phyloP scores from a whole-genome alignment of 2,113 vertebrate genomes.

The Bucco capensis region DNA sequence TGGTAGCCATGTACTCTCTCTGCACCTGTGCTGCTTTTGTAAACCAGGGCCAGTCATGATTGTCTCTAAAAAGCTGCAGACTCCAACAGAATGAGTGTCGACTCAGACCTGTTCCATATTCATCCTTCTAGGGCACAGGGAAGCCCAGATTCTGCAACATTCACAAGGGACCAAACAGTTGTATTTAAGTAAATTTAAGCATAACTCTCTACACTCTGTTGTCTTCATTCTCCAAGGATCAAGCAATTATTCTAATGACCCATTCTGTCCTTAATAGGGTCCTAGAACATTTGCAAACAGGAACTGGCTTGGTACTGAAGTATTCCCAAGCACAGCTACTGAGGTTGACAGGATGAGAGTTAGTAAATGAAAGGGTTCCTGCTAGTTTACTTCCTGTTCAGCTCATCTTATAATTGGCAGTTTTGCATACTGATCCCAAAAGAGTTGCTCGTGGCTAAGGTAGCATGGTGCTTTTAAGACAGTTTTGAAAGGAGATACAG shows the following conservation, averaged over 20 bases:
- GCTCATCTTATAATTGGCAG: neutral
- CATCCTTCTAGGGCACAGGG: neutral
- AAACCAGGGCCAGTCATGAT: neutral
- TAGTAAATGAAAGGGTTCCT: neutral
- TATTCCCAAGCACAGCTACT: neutral
- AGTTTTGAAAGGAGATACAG: neutral
- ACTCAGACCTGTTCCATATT: neutral
- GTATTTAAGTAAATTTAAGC: neutral
- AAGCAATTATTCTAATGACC: neutral
- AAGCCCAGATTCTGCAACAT: neutral
- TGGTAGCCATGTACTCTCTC: neutral
- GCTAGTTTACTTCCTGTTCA: neutral
- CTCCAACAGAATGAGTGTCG: neutral
- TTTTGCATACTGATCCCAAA: neutral
- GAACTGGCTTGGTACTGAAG: neutral
- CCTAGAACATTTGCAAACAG: neutral
- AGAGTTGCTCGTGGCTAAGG: neutral
- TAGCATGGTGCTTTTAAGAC: neutral
- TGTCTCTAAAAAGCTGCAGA: neutral
- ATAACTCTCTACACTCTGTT: neutral
- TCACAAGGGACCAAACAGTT: neutral
- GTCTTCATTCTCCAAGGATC: neutral
- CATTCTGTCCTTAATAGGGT: neutral
- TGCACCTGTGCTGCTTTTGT: neutral
- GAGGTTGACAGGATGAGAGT: neutral